Evolutionary conservation across 2,888 invertebrate species (phyloP), one percentile per base, ranked within the genome.

Genomic region (Sminthurinus aureus): DNA sequence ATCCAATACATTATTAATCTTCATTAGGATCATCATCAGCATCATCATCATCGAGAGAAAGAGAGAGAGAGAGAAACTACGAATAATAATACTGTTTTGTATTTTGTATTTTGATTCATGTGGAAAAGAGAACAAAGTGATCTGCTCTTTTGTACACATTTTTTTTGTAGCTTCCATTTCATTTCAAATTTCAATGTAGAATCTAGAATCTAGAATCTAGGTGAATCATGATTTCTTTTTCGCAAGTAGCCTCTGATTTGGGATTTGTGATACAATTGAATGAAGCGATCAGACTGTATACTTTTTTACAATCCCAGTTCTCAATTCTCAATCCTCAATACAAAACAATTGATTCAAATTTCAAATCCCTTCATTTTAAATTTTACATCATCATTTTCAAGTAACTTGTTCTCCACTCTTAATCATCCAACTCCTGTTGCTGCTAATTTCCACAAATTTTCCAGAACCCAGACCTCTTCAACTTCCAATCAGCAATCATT

Each of bases 161-260:
- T 38, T 38, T 38, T 38, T 1, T 38, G 6, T 38, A 38, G 38
- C 38, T 38, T 38, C 38, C 38, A 38, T 38, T 38, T 38, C 38
- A 38, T 38, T 38, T 38, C 38, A 38, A 38, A 69, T 6, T 69
- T 69, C 24, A 69, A 69, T 69, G 8, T 69, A 11, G 20, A 69
- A 11, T n/a, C 24, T 69, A 22, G 24, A 69, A n/a, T 51, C n/a
- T 50, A 0, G 18, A 52, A 51, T 76, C 13, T 76, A 76, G 78
- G 66, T 78, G 78, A 78, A 66, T 22, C 78, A 78, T 78, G 78
- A 77, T 26, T 38, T 20, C 22, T 78, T 58, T 58, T 52, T 52
- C 13, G 26, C n/a, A 64, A 20, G 15, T 66, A 24, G 64, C 24
- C 22, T 26, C 9, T 24, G 66, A 66, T 20, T 77, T n/a, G n/a